phyloP scores from a whole-genome alignment of 2,797 vertebrate species.

The Dipus sagitta region DNA sequence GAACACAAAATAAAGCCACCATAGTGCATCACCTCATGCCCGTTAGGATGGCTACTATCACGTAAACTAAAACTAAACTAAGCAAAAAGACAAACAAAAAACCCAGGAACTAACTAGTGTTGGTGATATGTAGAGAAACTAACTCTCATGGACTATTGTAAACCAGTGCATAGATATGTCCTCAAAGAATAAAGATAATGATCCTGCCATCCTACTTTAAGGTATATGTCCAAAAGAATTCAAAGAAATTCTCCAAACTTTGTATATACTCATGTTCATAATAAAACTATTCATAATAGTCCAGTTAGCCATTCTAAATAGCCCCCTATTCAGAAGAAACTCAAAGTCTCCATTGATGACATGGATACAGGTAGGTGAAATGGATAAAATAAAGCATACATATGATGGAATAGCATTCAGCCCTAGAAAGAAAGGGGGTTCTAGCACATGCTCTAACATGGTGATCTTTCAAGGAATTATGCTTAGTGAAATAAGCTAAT shows the following conservation, averaged over 20 bases:
- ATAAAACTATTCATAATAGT: neutral
- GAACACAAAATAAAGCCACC: neutral
- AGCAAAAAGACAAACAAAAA: neutral
- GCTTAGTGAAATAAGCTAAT: neutral
- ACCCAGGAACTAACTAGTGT: neutral
- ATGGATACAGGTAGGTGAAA: neutral
- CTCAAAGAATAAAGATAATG: neutral
- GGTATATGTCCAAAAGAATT: neutral
- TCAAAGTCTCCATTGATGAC: neutral
- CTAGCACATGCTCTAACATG: neutral
- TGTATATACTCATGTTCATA: neutral
- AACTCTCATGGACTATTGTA: neutral
- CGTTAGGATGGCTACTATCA: neutral
- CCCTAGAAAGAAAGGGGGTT: neutral
- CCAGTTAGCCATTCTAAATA: no score
- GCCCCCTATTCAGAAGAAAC: neutral
- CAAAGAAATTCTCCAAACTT: neutral
- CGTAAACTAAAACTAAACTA: neutral
- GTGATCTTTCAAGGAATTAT: neutral
- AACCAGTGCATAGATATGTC: neutral
- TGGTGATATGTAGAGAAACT: neutral
- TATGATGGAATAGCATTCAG: neutral
- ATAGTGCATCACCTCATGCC: neutral
- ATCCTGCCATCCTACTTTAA: neutral
- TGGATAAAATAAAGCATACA: neutral